phyloP scores from a whole-genome alignment of 2,888 invertebrate genomes.

The Pristionchus mayeri region DNA sequence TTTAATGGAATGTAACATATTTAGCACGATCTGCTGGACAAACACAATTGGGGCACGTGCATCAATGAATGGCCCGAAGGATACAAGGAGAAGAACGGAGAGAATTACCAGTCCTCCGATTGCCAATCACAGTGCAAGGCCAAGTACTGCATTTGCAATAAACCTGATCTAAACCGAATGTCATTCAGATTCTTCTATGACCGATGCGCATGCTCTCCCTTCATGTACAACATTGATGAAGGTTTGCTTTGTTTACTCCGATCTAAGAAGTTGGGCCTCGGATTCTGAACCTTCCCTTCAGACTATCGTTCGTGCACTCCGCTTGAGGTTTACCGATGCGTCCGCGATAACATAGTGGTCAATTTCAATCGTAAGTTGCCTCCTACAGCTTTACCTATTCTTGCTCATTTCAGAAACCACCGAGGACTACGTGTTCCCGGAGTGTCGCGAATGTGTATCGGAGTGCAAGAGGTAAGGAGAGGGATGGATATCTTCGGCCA shows the following conservation, averaged over 20 bases:
- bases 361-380: conserved; percentile 47
- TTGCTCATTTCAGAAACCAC: neutral
- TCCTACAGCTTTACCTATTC: too few species aligned
- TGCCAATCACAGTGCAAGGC: conserved; percentile 35
- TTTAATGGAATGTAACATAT: neutral
- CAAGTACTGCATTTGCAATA: neutral
- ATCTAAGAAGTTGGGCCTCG: neutral
- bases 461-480: conserved; percentile 56
- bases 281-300: conserved; percentile 49
- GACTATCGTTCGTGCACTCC: conserved; percentile 57
- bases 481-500: neutral
- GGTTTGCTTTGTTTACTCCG: conserved; percentile 47
- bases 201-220: conserved; percentile 61
- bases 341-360: conserved; percentile 51
- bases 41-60: conserved; percentile 13
- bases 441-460: conserved; percentile 57
- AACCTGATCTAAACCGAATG: neutral
- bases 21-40: conserved; percentile 8
- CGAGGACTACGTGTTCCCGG: conserved; percentile 45
- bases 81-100: neutral
- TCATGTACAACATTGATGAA: conserved; percentile 56
- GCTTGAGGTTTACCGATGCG: conserved; percentile 55
- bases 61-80: conserved; percentile 11
- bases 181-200: conserved; percentile 53
- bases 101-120: neutral